Evolutionary conservation across 1,140 invertebrate species (phyloP).

Genomic region (Neomicropteryx cornuta): DNA sequence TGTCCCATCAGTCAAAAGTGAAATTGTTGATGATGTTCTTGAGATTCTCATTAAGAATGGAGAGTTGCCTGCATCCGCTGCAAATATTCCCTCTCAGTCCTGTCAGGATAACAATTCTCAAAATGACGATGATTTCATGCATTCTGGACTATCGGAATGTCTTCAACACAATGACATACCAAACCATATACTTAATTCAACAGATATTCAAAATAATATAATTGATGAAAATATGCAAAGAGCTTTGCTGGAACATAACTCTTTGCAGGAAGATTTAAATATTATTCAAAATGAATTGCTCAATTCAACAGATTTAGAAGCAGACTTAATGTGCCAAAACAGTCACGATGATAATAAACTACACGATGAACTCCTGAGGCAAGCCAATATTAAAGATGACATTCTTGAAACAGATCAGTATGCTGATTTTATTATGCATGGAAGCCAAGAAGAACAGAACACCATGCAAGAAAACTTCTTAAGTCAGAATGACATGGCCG

Average conservation of each 20-base stretch:
- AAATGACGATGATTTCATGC: slow-evolving; percentile 17
- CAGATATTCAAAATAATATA: slow-evolving; percentile 32
- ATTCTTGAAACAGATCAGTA: too few relatives aligned
- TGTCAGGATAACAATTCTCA: slow-evolving; percentile 16
- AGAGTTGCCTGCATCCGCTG: slow-evolving; percentile 79
- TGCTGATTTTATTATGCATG: too few relatives aligned
- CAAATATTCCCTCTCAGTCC: slow-evolving; percentile 21
- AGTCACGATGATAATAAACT: too few relatives aligned
- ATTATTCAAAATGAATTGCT: slow-evolving; percentile 8
- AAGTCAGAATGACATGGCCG: slow-evolving; percentile 9
- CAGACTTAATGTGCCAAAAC: too few relatives aligned
- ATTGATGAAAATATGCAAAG: slow-evolving; percentile 20
- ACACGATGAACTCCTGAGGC: too few relatives aligned
- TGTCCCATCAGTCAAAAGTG: slow-evolving; percentile 25
- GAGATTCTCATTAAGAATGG: slow-evolving; percentile 91
- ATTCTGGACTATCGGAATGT: slow-evolving; percentile 20
- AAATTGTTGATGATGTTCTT: slow-evolving; percentile 89
- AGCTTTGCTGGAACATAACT: slow-evolving; percentile 7
- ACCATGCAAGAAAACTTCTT: slow-evolving; percentile 10
- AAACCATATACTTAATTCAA: slow-evolving; percentile 17
- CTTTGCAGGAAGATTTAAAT: slow-evolving; percentile 10
- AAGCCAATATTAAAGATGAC: too few relatives aligned
- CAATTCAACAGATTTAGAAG: too few relatives aligned
- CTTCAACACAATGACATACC: slow-evolving; percentile 6
- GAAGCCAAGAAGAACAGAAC: too few relatives aligned